Evolutionary conservation across 2,888 invertebrate species (phyloP), one percentile per base, ranked within the genome.

Genomic region (Drosophila mercatorum): DNA sequence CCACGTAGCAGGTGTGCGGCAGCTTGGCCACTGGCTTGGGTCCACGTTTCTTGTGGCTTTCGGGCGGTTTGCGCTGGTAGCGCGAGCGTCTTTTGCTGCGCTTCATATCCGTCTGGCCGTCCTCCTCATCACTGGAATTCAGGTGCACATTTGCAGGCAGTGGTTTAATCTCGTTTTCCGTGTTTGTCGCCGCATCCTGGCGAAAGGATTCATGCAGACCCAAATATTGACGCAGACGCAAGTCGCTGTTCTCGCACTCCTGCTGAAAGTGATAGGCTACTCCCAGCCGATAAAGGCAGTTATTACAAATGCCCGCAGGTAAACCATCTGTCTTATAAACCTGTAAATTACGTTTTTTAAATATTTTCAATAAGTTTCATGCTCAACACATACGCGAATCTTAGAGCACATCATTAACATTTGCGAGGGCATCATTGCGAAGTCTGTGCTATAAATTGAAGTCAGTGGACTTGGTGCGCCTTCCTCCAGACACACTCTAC

Each of bases 241-340:
- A 89, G 80, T 95, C 95, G 1, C 94, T 94, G 80, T 94, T 95
- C 87, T 95, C 95, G 83, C 94, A 94, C 28, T 95, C 94, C 77
- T 95, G 95, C 81, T 95, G 95, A 72, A 95, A 95, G 80, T 95
- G 95, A 84, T 95, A 95, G 0, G 95, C 94, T 36, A 95, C 94
- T 6, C 95, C 95, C 31, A 95, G 83, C 59, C 95, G 94, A 72
- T 95, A 95, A 8, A 95, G 93, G 81, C 95, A 95, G 79, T 95
- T 95, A 73, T 95, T 94, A 75, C 95, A 95, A 80, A 95, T 94
- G 66, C 94, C 94, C 38, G 94, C 94, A 1, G 95, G 95, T 43
- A 95, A 80, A 5, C 95, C 95, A 92, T 95, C 95, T 70, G 94
- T 93, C 92, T 93, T 94, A 93, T 94, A 92, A 4, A 94, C 93